phyloP scores from a whole-genome alignment of 2,113 vertebrate species.

The Gulo gulo region DNA sequence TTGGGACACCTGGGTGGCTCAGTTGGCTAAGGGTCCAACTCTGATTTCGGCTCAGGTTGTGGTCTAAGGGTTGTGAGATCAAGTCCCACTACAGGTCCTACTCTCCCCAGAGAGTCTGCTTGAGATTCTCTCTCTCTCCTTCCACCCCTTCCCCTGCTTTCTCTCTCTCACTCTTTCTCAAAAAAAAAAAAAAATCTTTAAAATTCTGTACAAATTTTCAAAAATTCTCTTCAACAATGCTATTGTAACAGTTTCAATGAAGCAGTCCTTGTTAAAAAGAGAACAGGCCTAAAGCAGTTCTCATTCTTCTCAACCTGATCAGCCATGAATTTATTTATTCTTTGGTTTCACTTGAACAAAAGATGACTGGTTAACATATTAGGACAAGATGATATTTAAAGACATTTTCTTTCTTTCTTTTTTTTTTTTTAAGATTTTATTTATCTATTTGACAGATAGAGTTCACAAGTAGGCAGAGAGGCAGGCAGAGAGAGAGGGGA shows the following conservation, averaged over 20 bases:
- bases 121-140: not conserved
- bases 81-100: not conserved
- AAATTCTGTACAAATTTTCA: not conserved
- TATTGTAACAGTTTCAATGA: not conserved
- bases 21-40: not conserved
- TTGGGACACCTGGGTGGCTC: not conserved
- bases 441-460: too few relatives aligned
- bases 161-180: not conserved
- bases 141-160: not conserved
- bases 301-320: not conserved
- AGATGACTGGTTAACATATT: not conserved
- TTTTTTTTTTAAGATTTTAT: too few relatives aligned
- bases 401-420: not conserved
- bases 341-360: slow-evolving; percentile 8
- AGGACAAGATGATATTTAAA: not conserved
- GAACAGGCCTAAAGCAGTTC: not conserved
- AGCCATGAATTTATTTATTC: not conserved
- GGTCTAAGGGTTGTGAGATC: not conserved
- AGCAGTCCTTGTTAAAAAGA: not conserved
- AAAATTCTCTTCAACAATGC: not conserved
- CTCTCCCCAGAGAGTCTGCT: not conserved
- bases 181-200: not conserved
- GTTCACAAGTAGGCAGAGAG: too few relatives aligned
- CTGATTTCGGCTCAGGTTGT: not conserved
- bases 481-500: too few relatives aligned